A percentile compares a stretch with the other conserved stretches of the same genome.
phyloP scores from a whole-genome alignment of 1,140 invertebrate genomes.

The Eurosta solidaginis region DNA sequence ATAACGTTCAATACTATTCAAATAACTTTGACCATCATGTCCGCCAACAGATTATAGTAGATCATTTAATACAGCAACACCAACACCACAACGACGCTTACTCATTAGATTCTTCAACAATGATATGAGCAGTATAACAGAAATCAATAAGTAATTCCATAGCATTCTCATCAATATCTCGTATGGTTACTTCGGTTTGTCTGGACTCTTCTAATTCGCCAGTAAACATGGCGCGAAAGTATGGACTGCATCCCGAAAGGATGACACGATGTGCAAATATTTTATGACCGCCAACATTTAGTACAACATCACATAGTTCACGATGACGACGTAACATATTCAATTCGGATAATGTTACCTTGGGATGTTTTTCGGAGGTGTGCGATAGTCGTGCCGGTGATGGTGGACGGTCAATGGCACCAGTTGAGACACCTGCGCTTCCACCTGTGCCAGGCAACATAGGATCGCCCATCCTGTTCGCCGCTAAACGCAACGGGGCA shows the following conservation, averaged over 20 bases:
- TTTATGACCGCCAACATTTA: slow-evolving; percentile 92
- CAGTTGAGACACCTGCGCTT: slow-evolving; percentile 38
- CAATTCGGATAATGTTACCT: slow-evolving; percentile 85
- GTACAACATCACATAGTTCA: slow-evolving; percentile 94
- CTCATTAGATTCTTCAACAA: slow-evolving; percentile 98
- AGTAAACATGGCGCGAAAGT: slow-evolving; percentile 97
- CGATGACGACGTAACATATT: slow-evolving; percentile 85
- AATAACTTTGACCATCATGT: slow-evolving; percentile 96
- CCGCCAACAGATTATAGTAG: slow-evolving; percentile 95
- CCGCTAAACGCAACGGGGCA: slow-evolving; percentile 79
- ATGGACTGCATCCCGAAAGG: slow-evolving; percentile 88
- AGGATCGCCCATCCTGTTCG: slow-evolving; percentile 71
- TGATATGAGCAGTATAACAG: slow-evolving; percentile 98
- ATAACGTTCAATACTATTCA: slow-evolving; percentile 92
- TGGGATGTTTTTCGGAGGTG: slow-evolving; percentile 94
- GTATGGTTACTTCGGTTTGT: slow-evolving; percentile 97
- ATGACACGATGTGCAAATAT: slow-evolving; percentile 95
- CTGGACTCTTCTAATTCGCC: slow-evolving; percentile 95
- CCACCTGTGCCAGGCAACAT: slow-evolving; percentile 61
- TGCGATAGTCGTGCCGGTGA: slow-evolving; percentile 86
- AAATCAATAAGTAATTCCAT: slow-evolving; percentile 98
- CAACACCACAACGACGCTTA: slow-evolving; percentile 95
- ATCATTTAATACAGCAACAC: slow-evolving; percentile 96
- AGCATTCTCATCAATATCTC: slow-evolving; percentile 96
- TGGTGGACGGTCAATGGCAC: slow-evolving; percentile 69